A percentile compares a stretch with the other conserved stretches of the same genome.
Conservation (phyloP, 2,113 vertebrate species). For the Chloroceryle aenea region DNA sequence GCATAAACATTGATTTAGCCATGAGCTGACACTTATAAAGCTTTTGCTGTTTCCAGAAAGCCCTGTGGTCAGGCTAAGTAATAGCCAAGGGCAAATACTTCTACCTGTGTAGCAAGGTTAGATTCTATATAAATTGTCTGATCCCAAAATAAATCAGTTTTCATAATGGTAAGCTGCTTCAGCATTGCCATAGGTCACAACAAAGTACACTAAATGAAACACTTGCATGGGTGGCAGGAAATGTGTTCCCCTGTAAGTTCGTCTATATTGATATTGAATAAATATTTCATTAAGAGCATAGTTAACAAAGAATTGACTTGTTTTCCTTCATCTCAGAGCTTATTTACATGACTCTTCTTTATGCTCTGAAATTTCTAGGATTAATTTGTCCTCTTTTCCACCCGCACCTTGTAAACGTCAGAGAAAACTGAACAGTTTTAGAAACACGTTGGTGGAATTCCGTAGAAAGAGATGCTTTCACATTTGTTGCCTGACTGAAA, state of each 20-base stretch:
- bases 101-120: constrained; percentile 74
- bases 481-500: neutral
- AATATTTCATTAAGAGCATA: constrained; percentile 66
- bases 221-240: neutral
- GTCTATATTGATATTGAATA: constrained; percentile 30
- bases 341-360: neutral
- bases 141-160: constrained; percentile 67
- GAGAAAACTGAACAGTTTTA: neutral
- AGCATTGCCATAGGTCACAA: constrained; percentile 47
- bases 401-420: neutral
- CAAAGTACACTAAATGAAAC: constrained; percentile 23
- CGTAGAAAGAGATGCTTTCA: neutral
- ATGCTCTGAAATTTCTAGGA: neutral
- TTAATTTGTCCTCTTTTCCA: neutral
- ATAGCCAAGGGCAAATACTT: constrained; percentile 73
- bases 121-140: constrained; percentile 57
- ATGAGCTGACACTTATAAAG: constrained; percentile 79
- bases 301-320: neutral
- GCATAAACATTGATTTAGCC: constrained; percentile 87
- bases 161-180: constrained; percentile 20
- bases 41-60: constrained; percentile 73
- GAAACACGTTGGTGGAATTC: neutral
- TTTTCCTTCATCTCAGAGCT: constrained; percentile 20
- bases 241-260: neutral
- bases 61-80: constrained; percentile 71